A percentile compares a stretch with the other conserved stretches of the same genome.
Evolutionary conservation across 2,888 invertebrate species (phyloP).

Genomic region (Empis stercorea): DNA sequence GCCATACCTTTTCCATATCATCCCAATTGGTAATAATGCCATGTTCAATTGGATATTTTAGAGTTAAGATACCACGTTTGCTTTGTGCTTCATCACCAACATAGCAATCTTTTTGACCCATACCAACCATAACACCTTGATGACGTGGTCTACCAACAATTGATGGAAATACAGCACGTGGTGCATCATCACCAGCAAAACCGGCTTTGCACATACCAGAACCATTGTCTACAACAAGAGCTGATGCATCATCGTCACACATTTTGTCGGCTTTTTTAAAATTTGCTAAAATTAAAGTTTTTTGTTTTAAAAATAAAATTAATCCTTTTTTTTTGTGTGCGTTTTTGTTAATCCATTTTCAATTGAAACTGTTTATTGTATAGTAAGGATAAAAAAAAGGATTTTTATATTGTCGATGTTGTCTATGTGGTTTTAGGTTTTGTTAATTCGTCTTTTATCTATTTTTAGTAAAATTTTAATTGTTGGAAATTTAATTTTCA

Average conservation of each 20-base stretch:
- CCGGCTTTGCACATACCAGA: conserved; percentile 98
- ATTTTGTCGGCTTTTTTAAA: conserved; percentile 41
- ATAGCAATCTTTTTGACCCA: conserved; percentile 96
- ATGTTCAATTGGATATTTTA: conserved; percentile 95
- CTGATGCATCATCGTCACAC: conserved; percentile 89
- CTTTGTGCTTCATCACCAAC: conserved; percentile 95
- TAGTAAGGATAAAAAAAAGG: no score
- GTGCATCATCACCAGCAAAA: conserved; percentile 92
- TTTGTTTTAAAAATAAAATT: no score
- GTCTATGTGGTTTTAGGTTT: neutral
- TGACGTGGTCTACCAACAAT: conserved; percentile 90
- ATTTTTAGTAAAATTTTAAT: no score
- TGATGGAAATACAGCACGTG: conserved; percentile 83
- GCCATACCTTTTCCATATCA: conserved; percentile 99
- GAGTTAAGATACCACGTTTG: conserved; percentile 90
- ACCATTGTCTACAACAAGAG: conserved; percentile 90
- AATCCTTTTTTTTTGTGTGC: neutral
- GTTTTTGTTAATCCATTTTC: neutral
- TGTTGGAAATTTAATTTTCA: no score
- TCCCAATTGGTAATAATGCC: conserved; percentile 98
- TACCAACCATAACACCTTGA: conserved; percentile 93
- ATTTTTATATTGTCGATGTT: no score
- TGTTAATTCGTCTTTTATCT: no score
- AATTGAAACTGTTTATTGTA: neutral
- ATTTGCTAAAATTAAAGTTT: neutral